Evolutionary conservation across 2,888 invertebrate genomes (phyloP).

Genomic region (Spicauda simplicius): DNA sequence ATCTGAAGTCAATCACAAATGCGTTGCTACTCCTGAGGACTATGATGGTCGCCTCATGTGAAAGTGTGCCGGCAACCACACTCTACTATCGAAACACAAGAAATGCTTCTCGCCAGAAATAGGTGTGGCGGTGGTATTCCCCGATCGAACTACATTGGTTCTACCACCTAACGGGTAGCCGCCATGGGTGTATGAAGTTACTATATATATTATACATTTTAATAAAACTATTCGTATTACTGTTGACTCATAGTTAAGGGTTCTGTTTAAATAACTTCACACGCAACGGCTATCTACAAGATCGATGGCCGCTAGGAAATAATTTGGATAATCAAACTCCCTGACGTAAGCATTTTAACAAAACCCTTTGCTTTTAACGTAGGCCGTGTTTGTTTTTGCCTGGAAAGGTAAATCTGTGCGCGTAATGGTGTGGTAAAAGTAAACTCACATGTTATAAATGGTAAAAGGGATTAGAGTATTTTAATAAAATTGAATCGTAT

Average conservation of each 20-base stretch:
- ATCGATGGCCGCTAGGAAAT: slow-evolving; percentile 42
- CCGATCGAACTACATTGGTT: no score
- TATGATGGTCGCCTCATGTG: no score
- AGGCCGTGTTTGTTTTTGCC: slow-evolving; percentile 10
- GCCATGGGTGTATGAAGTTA: no score
- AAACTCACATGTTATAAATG: neutral
- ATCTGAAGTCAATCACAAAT: no score
- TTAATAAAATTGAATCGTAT: neutral
- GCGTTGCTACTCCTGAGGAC: no score
- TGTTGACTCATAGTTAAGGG: slow-evolving; percentile 41
- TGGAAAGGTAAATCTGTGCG: slow-evolving; percentile 16
- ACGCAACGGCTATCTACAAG: slow-evolving; percentile 46
- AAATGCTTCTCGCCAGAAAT: no score
- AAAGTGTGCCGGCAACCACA: no score
- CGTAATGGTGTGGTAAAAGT: slow-evolving; percentile 11
- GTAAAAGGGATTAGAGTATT: neutral
- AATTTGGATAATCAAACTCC: slow-evolving; percentile 30
- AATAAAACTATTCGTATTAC: slow-evolving; percentile 26
- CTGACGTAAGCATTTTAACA: slow-evolving; percentile 20
- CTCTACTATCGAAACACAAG: no score
- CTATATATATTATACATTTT: neutral
- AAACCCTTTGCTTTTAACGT: slow-evolving; percentile 23
- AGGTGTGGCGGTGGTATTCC: no score
- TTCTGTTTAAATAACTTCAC: slow-evolving; percentile 40
- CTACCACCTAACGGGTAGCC: no score